These are phyloP conservation scores for Amblyteles armatorius DNA, from an alignment of 2,888 invertebrate species.

Conservation along the genomic window DNA sequence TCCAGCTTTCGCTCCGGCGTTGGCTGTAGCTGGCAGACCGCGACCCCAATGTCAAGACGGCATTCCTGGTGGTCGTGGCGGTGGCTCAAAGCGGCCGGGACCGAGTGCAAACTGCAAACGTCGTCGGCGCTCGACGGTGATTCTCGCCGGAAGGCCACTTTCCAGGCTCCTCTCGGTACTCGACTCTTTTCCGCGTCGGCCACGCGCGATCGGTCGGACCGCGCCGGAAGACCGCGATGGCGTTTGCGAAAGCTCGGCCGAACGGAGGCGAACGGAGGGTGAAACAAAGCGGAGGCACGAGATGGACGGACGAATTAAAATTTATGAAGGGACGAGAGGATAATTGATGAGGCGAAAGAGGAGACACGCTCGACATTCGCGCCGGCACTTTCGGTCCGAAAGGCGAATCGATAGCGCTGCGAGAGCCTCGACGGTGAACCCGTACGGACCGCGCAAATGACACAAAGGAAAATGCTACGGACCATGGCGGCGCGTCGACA, in stretches of 20 bases:
- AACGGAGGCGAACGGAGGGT: neutral
- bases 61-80: constrained; percentile 32
- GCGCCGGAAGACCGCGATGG: neutral
- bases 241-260: neutral
- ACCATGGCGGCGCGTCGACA: neutral
- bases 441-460: neutral
- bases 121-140: constrained; percentile 21
- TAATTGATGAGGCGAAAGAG: neutral
- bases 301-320: neutral
- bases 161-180: neutral
- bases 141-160: constrained; percentile 39
- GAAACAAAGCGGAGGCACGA: neutral
- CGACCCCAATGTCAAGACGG: constrained; percentile 47
- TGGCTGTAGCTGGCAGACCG: neutral
- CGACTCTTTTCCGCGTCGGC: neutral
- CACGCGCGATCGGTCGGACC: constrained; percentile 4
- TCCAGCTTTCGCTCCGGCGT: constrained; percentile 4
- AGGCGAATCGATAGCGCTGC: constrained; percentile 13
- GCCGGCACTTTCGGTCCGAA: neutral
- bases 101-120: constrained; percentile 45
- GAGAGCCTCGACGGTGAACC: neutral
- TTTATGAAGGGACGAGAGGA: neutral
- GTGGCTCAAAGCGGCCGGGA: constrained; percentile 33
- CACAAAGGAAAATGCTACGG: neutral
- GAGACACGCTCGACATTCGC: neutral